Evolutionary conservation across 2,113 vertebrate genomes (phyloP), one percentile per base, ranked within the genome.

Genomic region (Cololabis saira): DNA sequence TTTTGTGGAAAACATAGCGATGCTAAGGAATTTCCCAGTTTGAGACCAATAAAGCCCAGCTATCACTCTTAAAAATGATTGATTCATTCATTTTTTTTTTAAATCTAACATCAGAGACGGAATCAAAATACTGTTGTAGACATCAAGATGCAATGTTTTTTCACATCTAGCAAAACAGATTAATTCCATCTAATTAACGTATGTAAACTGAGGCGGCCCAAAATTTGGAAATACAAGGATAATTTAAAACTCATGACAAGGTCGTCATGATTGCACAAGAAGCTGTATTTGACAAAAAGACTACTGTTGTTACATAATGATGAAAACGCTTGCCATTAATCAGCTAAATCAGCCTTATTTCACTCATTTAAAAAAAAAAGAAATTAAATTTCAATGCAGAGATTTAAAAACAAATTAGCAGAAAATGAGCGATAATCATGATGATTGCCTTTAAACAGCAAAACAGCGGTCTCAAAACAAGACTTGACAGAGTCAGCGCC

Each of bases 371-470:
- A 27, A 27, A 27, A 37, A 30, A 30, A 30, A 30, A 30, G 59
- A 77, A 85, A 82, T 71, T 45, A 44, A 49, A 73, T 48, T 58
- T 71, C 60, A 78, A 80, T 42, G n/a, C 60, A 42, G 45, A 69
- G 44, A 68, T 87, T 79, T 79, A 54, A 81, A 79, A 75, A 56
- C 51, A 71, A 87, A 80, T 71, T 59, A 71, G 52, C 40, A 59
- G 51, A 50, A 84, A 78, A 80, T 77, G 43, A 72, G 69, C 81
- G 61, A 75, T 81, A 76, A 84, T 83, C 53, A 71, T 12, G 37
- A 74, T 71, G 58, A 79, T 66, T 82, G 48, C 61, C 49, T 78
- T 77, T 27, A 51, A 55, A 47, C 49, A 63, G 75, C 41, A 56
- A 59, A 81, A 60, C 37, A 21, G 66, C 60, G 60, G 21, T 54